These are phyloP conservation scores for Scolopax mira DNA, from an alignment of 2,113 vertebrate species.

Conservation along the genomic window DNA sequence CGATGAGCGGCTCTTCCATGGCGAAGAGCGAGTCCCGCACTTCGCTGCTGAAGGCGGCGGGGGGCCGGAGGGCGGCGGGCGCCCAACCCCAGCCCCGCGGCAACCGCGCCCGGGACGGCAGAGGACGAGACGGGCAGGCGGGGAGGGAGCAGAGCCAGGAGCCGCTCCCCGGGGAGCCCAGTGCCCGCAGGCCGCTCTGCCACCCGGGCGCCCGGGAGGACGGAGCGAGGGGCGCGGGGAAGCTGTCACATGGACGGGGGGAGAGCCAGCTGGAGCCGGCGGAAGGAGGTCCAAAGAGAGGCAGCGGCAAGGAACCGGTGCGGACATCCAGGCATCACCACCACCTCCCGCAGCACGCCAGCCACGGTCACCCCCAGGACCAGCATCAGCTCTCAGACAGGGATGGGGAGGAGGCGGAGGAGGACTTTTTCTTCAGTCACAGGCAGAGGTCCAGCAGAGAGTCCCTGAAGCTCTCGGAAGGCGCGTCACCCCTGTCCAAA, in stretches of 20 bases:
- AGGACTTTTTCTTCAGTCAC: constrained; percentile 50
- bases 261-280: constrained; percentile 39
- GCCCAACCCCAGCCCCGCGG: neutral
- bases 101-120: constrained; percentile 42
- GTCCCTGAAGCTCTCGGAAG: constrained; percentile 51
- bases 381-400: constrained; percentile 52
- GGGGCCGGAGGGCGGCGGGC: constrained; percentile 5
- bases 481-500: constrained; percentile 63
- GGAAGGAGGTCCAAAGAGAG: constrained; percentile 47
- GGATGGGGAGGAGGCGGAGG: constrained; percentile 58
- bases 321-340: constrained; percentile 24
- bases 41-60: constrained; percentile 79
- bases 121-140: constrained; percentile 41
- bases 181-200: constrained; percentile 89
- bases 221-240: constrained; percentile 58
- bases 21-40: constrained; percentile 90
- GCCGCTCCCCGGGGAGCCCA: constrained; percentile 80
- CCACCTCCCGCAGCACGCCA: constrained; percentile 32
- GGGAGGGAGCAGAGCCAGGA: constrained; percentile 40
- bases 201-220: constrained; percentile 79
- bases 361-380: constrained; percentile 53
- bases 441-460: constrained; percentile 47
- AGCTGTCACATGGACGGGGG: constrained; percentile 47
- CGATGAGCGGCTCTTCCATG: constrained; percentile 87
- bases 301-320: constrained; percentile 37